Evolutionary conservation across 1,140 invertebrate genomes (phyloP).

Genomic region (Schlechtendalia chinensis): DNA sequence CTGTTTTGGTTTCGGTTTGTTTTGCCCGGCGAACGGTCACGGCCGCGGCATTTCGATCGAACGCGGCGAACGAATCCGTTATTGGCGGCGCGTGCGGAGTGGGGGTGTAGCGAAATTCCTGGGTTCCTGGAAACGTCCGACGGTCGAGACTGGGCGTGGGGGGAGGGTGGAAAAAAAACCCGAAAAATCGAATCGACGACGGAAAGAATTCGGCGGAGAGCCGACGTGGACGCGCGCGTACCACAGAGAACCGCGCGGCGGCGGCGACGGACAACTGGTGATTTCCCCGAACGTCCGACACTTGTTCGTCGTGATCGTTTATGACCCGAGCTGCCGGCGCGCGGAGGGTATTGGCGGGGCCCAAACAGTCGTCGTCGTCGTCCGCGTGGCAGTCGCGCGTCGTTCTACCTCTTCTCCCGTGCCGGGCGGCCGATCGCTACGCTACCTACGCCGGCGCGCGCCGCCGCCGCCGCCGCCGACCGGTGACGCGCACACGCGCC

Average conservation of each 20-base stretch:
- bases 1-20: no score
- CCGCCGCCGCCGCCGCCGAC: not conserved
- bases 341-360: constrained; percentile 47
- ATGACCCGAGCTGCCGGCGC: constrained; percentile 47
- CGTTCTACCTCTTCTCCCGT: constrained; percentile 30
- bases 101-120: no score
- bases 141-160: no score
- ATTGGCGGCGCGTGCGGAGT: no score
- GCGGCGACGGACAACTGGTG: constrained; percentile 1
- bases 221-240: not conserved
- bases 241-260: not conserved
- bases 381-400: constrained; percentile 26
- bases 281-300: constrained; percentile 47
- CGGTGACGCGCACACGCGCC: not conserved
- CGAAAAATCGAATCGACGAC: no score
- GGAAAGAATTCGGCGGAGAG: not conserved
- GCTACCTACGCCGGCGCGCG: constrained; percentile 1
- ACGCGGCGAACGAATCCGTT: no score
- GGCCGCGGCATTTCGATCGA: no score
- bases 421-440: not conserved
- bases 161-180: no score
- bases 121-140: no score
- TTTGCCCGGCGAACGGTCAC: no score
- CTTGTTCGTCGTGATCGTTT: constrained; percentile 43
- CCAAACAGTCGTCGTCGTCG: constrained; percentile 38